Conservation (phyloP, 2,113 vertebrate species). For the Meriones unguiculatus region DNA sequence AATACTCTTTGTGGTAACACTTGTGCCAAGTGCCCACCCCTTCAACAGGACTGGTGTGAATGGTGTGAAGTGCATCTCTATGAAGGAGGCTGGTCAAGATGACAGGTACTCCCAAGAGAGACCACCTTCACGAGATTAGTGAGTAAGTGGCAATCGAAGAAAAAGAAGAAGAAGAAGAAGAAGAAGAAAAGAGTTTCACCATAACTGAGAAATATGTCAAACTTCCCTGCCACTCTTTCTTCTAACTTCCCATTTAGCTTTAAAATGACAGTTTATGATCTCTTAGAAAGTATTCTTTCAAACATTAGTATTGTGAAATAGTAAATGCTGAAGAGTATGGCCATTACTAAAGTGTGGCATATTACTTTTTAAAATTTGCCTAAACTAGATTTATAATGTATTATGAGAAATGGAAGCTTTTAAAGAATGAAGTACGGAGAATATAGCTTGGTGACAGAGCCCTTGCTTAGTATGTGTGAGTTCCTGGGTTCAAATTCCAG, state of each 20-base stretch:
- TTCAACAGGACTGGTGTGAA: no score
- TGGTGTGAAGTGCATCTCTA: neutral
- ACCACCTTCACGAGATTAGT: neutral
- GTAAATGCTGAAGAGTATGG: constrained; percentile 17
- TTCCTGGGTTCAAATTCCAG: neutral
- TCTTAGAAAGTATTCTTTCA: constrained; percentile 46
- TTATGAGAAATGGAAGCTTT: constrained; percentile 43
- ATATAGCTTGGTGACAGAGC: neutral
- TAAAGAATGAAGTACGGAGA: neutral
- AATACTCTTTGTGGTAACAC: constrained; percentile 1
- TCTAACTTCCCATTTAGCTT: constrained; percentile 50
- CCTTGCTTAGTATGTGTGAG: neutral
- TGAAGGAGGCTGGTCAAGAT: neutral
- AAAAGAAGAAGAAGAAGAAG: no score
- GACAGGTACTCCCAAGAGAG: neutral
- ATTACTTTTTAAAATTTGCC: constrained; percentile 16
- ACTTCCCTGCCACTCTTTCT: neutral
- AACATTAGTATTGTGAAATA: constrained; percentile 17
- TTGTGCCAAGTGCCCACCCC: neutral
- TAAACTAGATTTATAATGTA: constrained; percentile 10
- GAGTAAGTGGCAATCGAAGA: neutral
- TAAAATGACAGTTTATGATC: constrained; percentile 22
- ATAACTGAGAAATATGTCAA: neutral
- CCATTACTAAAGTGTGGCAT: constrained; percentile 2
- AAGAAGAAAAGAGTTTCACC: no score